Percentiles rank a stretch among this genome's conserved stretches.
Conservation (phyloP, 2,797 vertebrate species). For the Spea hammondii region DNA sequence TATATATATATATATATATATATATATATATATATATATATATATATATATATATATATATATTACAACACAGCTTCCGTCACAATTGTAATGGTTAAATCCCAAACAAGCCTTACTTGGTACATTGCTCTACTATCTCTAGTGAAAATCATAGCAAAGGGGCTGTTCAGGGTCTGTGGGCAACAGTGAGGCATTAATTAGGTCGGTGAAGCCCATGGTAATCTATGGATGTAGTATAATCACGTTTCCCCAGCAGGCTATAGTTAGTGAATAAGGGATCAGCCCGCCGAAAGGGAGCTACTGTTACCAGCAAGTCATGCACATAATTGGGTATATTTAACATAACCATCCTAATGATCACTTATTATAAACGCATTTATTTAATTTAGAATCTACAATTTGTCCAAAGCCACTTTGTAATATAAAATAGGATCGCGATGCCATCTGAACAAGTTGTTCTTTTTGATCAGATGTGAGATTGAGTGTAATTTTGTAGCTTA, state of each 20-base stretch:
- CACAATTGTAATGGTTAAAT: background rate
- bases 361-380: constrained; percentile 80
- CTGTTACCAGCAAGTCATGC: constrained; percentile 79
- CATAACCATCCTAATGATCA: constrained; percentile 82
- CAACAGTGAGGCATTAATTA: constrained; percentile 82
- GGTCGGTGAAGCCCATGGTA: constrained; percentile 77
- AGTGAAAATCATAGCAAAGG: constrained; percentile 70
- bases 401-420: constrained; percentile 71
- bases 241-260: constrained; percentile 73
- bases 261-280: constrained; percentile 74
- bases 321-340: constrained; percentile 84
- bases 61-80: too few species aligned
- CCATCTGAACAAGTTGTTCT: constrained; percentile 67
- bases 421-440: constrained; percentile 65
- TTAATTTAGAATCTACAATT: constrained; percentile 75
- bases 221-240: constrained; percentile 77
- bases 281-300: constrained; percentile 76
- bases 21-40: too few species aligned
- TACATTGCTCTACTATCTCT: constrained; percentile 82
- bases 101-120: constrained; percentile 56
- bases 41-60: too few species aligned
- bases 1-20: too few species aligned
- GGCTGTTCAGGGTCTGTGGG: constrained; percentile 72
- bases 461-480: constrained; percentile 52
- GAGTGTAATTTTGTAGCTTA: constrained; percentile 38